Conservation (phyloP, 1,140 invertebrate genomes). For the Drosophila albomicans region DNA sequence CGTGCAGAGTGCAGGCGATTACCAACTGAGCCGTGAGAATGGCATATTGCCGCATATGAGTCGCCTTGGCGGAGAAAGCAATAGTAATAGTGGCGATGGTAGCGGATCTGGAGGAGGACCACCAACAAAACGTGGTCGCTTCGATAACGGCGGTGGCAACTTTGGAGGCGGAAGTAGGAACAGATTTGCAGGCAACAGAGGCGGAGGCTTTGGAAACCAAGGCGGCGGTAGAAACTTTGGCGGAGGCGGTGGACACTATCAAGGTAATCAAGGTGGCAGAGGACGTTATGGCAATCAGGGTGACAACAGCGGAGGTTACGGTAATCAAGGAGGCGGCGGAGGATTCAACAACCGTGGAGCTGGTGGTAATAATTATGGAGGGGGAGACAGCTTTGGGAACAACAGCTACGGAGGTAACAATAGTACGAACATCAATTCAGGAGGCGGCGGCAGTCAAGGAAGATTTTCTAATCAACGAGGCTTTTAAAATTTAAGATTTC, state of each 20-base stretch:
- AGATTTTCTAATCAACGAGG: constrained; percentile 21
- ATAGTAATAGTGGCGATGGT: neutral
- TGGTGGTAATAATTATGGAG: neutral
- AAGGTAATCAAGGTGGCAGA: constrained; percentile 12
- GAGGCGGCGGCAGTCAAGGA: constrained; percentile 22
- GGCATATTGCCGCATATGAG: constrained; percentile 83
- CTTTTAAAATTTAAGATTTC: constrained; percentile 8
- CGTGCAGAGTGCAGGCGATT: constrained; percentile 90
- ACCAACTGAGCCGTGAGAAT: constrained; percentile 87
- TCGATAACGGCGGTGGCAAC: constrained; percentile 25
- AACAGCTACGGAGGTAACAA: neutral
- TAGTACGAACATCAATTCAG: constrained; percentile 3
- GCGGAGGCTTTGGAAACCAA: constrained; percentile 10
- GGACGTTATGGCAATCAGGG: constrained; percentile 31
- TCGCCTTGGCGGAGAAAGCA: constrained; percentile 31
- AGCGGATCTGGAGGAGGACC: constrained; percentile 30
- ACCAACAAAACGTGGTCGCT: constrained; percentile 55
- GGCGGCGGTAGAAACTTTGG: constrained; percentile 18
- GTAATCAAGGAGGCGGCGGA: constrained; percentile 13
- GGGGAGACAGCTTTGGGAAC: neutral
- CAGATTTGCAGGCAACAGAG: neutral
- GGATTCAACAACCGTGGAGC: constrained; percentile 8
- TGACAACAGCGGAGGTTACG: constrained; percentile 1
- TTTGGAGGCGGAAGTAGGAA: constrained; percentile 14
- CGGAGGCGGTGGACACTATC: constrained; percentile 26